A percentile compares a stretch with the other conserved stretches of the same genome.
These are phyloP conservation scores for Alexandromys fortis DNA, from an alignment of 2,113 vertebrate genomes.

Conservation along the genomic window DNA sequence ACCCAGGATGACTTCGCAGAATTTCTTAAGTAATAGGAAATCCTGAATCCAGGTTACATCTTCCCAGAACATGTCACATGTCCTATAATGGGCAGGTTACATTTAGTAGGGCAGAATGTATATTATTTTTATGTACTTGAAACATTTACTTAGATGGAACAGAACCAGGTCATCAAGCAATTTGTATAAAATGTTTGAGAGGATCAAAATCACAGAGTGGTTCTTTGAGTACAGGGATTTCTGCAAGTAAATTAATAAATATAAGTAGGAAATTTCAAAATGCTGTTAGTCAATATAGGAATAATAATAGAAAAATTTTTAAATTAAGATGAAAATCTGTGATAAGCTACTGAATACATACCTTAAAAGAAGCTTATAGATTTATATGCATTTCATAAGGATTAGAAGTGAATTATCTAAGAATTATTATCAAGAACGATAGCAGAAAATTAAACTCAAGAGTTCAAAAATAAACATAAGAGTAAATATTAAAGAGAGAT, in stretches of 20 bases:
- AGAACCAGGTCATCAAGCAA: background rate
- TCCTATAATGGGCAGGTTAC: background rate
- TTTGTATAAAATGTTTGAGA: background rate
- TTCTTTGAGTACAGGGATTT: background rate
- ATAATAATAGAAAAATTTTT: background rate
- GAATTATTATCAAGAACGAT: background rate
- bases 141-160: background rate
- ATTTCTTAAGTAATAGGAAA: background rate
- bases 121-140: background rate
- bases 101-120: background rate
- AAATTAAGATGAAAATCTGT: constrained; percentile 9
- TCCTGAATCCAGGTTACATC: background rate
- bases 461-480: background rate
- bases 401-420: background rate
- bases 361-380: background rate
- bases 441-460: background rate
- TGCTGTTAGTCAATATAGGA: background rate
- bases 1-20: background rate
- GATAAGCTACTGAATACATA: background rate
- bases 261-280: background rate
- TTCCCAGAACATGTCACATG: background rate
- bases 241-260: background rate
- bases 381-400: background rate
- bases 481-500: background rate
- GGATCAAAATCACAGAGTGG: background rate